These are phyloP conservation scores for Acipenser oxyrinchus DNA, from an alignment of 2,797 vertebrate species.

Conservation along the genomic window DNA sequence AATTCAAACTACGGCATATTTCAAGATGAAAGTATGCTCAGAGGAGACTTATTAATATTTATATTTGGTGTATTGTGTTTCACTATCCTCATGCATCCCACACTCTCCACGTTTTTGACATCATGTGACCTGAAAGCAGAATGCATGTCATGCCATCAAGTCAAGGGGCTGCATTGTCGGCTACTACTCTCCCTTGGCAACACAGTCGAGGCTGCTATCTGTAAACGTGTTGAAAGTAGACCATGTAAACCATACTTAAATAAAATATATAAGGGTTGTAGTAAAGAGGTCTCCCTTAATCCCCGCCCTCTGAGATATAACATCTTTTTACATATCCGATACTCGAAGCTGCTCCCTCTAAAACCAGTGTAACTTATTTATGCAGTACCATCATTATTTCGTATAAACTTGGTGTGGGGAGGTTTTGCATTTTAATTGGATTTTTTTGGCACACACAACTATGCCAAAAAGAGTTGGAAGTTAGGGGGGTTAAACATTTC, in stretches of 20 bases:
- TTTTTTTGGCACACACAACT: too few species aligned
- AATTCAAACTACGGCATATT: slow-evolving; percentile 7
- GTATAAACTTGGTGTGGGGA: too few species aligned
- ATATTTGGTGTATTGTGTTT: slow-evolving; percentile 27
- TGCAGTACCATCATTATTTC: too few species aligned
- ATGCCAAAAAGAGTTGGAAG: too few species aligned
- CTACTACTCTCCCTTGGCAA: background rate
- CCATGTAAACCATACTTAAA: background rate
- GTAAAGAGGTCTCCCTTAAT: too few species aligned
- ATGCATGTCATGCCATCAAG: background rate
- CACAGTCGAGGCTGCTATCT: background rate
- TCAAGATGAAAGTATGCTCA: slow-evolving; percentile 8
- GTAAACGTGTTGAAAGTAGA: background rate
- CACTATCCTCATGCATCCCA: background rate
- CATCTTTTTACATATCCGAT: too few species aligned
- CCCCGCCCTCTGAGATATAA: too few species aligned
- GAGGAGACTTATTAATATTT: slow-evolving; percentile 32
- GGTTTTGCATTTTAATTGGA: too few species aligned
- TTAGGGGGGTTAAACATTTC: too few species aligned
- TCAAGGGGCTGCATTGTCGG: background rate
- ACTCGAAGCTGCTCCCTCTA: too few species aligned
- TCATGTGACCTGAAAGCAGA: background rate
- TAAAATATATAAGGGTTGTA: background rate
- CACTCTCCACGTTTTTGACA: background rate
- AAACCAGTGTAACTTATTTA: too few species aligned